These are phyloP conservation scores for Aurelia aurita complex sp. Pacific DNA, from an alignment of 30 jellyfish, hydroid and myxozoan species.

Conservation along the genomic window DNA sequence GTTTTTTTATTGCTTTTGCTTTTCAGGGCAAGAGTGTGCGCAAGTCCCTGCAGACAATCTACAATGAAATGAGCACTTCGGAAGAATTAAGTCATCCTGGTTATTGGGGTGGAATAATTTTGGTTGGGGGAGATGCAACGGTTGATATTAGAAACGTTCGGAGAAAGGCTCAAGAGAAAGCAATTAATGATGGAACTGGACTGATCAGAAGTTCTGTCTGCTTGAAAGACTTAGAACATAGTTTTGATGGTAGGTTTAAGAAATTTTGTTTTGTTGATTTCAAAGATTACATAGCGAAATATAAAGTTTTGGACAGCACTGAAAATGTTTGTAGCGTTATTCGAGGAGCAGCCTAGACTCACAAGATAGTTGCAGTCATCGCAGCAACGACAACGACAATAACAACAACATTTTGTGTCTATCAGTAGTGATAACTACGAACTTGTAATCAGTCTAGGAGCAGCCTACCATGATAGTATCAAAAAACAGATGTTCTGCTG, in stretches of 20 bases:
- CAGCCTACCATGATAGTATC: too few species aligned
- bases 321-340: too few species aligned
- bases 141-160: conserved; percentile 37
- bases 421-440: neutral
- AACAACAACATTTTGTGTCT: neutral
- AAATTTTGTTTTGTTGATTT: too few species aligned
- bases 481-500: too few species aligned
- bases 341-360: too few species aligned
- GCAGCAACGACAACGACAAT: too few species aligned
- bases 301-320: too few species aligned
- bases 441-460: too few species aligned
- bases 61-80: conserved; percentile 48
- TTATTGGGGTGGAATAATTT: conserved; percentile 74
- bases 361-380: too few species aligned
- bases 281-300: too few species aligned
- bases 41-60: conserved; percentile 28
- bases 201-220: conserved; percentile 11
- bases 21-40: conserved; percentile 57
- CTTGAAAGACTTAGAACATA: neutral
- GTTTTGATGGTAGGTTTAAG: conserved; percentile 6
- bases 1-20: neutral
- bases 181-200: conserved; percentile 19
- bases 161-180: conserved; percentile 28
- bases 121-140: conserved; percentile 37
- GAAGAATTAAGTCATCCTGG: conserved; percentile 67